phyloP scores from a whole-genome alignment of 2,888 invertebrate genomes.

The Lycia hirtaria region DNA sequence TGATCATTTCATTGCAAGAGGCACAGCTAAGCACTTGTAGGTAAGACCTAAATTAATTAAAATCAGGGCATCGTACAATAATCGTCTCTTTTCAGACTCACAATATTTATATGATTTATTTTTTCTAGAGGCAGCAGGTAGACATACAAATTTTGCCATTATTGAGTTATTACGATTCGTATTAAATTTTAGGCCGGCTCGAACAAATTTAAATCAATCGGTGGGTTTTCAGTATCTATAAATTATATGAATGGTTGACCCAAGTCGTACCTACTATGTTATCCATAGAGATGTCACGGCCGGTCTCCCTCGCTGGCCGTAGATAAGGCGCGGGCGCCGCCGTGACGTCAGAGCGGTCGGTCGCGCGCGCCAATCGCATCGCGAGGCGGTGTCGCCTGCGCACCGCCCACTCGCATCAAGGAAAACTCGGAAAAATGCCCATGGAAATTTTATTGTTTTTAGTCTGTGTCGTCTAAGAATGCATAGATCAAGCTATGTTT shows the following conservation, averaged over 20 bases:
- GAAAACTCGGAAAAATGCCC: conserved; percentile 44
- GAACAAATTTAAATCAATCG: no score
- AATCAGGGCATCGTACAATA: no score
- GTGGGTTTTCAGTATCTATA: not conserved
- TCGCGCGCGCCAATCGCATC: conserved; percentile 67
- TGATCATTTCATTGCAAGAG: no score
- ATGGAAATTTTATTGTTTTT: not conserved
- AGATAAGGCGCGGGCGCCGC: conserved; percentile 66
- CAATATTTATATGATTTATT: no score
- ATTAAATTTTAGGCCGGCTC: no score
- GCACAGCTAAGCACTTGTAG: no score
- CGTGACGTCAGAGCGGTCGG: conserved; percentile 80
- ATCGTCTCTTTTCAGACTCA: no score
- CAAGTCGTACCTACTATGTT: conserved; percentile 33
- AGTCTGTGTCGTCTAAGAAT: not conserved
- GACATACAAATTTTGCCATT: no score
- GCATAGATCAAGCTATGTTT: not conserved
- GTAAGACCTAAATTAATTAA: no score
- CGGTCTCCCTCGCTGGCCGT: conserved; percentile 56
- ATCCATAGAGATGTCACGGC: conserved; percentile 47
- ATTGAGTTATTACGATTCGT: no score
- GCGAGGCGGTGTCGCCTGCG: conserved; percentile 66
- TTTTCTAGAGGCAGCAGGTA: no score
- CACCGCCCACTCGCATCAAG: conserved; percentile 71
- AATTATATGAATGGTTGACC: conserved; percentile 1